Evolutionary conservation across 2,888 invertebrate genomes (phyloP).

Genomic region (Steromphala cineraria): DNA sequence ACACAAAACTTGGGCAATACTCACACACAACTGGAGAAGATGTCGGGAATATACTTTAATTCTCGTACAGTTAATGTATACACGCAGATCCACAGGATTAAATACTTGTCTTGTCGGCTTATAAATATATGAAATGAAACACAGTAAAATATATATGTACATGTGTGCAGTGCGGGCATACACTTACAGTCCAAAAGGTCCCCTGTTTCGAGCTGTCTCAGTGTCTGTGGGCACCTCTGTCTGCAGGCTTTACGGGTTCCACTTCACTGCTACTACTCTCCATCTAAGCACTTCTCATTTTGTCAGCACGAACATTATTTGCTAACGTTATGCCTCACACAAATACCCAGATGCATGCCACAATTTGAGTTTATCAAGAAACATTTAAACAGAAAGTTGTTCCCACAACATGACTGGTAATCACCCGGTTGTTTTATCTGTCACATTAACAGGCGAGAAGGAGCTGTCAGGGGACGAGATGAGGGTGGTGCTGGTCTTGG

Average conservation of each 20-base stretch:
- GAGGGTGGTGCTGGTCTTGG: not conserved
- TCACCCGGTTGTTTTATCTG: not conserved
- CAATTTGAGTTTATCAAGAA: too few species aligned
- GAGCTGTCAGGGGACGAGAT: constrained; percentile 9
- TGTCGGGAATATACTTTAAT: not conserved
- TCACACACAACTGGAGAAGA: not conserved
- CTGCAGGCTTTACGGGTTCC: too few species aligned
- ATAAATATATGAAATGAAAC: constrained; percentile 4
- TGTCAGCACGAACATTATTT: too few species aligned
- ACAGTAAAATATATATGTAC: not conserved
- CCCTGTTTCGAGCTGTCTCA: not conserved
- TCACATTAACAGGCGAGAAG: constrained; percentile 10
- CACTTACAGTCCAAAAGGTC: not conserved
- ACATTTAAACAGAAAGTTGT: too few species aligned
- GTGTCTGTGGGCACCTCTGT: not conserved
- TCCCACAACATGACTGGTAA: too few species aligned
- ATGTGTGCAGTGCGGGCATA: not conserved
- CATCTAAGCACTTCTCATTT: too few species aligned
- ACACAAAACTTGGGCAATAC: not conserved
- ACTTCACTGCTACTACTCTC: too few species aligned
- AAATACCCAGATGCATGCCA: too few species aligned
- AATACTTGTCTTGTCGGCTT: not conserved
- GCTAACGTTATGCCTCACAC: too few species aligned
- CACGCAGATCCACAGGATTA: not conserved
- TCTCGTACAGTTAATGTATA: not conserved